Evolutionary conservation across 2,797 vertebrate genomes (phyloP).

Genomic region (Labeo calbasu): DNA sequence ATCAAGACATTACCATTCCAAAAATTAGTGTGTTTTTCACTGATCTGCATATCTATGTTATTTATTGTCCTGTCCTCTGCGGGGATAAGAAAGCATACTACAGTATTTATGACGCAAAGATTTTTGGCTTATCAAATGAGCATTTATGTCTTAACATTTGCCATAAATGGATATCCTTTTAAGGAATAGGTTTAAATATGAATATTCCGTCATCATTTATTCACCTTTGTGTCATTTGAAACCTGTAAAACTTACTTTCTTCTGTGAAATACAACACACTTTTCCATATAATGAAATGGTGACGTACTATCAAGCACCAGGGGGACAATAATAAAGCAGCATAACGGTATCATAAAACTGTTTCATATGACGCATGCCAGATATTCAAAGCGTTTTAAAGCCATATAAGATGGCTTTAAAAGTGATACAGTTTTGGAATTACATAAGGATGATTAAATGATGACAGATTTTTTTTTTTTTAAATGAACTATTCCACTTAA

Average conservation of each 20-base stretch:
- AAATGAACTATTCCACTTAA: background rate
- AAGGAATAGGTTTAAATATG: background rate
- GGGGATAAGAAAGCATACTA: slow-evolving; percentile 58
- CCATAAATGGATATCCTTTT: slow-evolving; percentile 45
- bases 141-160: slow-evolving; percentile 38
- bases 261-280: background rate
- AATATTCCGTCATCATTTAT: slow-evolving; percentile 45
- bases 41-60: slow-evolving; percentile 42
- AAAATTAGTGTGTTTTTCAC: slow-evolving; percentile 48
- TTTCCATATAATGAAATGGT: background rate
- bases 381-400: background rate
- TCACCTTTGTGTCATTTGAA: background rate
- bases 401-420: background rate
- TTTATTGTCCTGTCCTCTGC: slow-evolving; percentile 49
- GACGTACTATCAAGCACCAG: background rate
- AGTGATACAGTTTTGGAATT: background rate
- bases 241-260: slow-evolving; percentile 1
- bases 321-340: background rate
- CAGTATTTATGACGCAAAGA: slow-evolving; percentile 32
- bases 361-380: background rate
- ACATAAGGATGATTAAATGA: background rate
- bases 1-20: slow-evolving; percentile 47
- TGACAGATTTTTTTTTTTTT: background rate
- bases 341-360: background rate
- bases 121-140: slow-evolving; percentile 20